phyloP scores from a whole-genome alignment of 1,140 invertebrate genomes.

The Elysia chlorotica region DNA sequence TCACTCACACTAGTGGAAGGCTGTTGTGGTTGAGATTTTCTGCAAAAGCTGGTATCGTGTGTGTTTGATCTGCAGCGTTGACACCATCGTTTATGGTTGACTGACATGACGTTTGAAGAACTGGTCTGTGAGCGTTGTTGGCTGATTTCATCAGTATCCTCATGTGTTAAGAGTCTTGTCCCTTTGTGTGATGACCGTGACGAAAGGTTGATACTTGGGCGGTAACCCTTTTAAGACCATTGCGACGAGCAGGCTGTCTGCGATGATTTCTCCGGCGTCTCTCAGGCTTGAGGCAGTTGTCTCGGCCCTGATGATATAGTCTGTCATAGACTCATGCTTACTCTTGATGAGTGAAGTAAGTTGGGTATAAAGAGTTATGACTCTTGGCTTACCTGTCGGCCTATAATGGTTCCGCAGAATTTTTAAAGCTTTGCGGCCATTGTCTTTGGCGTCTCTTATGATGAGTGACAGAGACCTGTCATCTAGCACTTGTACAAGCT shows the following conservation, averaged over 20 bases:
- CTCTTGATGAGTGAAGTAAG: conserved; percentile 23
- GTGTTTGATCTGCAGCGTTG: background rate
- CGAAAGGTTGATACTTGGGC: conserved; percentile 19
- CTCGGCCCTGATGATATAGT: conserved; percentile 31
- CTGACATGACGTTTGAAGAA: background rate
- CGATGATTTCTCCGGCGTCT: conserved; percentile 23
- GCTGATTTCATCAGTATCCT: conserved; percentile 10
- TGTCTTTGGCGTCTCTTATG: conserved; percentile 27
- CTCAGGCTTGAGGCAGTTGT: conserved; percentile 21
- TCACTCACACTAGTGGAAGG: background rate
- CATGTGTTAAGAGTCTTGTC: conserved; percentile 16
- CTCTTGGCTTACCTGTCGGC: conserved; percentile 21
- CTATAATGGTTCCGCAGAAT: conserved; percentile 27
- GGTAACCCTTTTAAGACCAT: conserved; percentile 33
- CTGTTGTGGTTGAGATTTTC: background rate
- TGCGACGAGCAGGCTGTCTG: conserved; percentile 28
- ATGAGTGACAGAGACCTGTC: conserved; percentile 16
- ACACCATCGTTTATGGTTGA: conserved; percentile 1
- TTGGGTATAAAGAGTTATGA: conserved; percentile 30
- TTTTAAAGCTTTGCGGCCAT: conserved; percentile 24
- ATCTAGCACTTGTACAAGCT: conserved; percentile 23
- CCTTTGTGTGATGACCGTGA: conserved; percentile 18
- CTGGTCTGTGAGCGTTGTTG: background rate
- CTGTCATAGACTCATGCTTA: conserved; percentile 19
- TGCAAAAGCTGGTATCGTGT: background rate